Conservation (phyloP, 1,140 invertebrate species). For the Dinothrombium tinctorium region DNA sequence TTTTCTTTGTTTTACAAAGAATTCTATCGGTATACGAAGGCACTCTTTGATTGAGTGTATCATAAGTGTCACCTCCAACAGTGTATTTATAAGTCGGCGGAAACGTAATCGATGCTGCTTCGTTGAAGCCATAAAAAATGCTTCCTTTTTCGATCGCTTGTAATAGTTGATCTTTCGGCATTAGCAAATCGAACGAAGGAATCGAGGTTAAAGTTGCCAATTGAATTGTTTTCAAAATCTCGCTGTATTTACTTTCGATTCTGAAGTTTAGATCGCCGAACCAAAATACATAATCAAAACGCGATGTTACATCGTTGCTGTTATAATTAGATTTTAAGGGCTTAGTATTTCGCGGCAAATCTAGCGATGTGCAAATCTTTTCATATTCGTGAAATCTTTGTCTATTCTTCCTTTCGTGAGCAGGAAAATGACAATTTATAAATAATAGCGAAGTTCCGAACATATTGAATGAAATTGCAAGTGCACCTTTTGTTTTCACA, state of each 20-base stretch:
- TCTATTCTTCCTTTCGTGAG: slow-evolving; percentile 11
- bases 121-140: slow-evolving; percentile 24
- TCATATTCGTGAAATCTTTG: slow-evolving; percentile 53
- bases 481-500: slow-evolving; percentile 73
- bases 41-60: slow-evolving; percentile 58
- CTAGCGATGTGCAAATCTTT: slow-evolving; percentile 54
- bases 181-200: neutral
- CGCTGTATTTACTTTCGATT: slow-evolving; percentile 32
- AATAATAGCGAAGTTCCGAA: slow-evolving; percentile 85
- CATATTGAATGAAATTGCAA: slow-evolving; percentile 60
- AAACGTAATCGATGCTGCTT: slow-evolving; percentile 59
- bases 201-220: neutral
- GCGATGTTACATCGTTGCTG: slow-evolving; percentile 61
- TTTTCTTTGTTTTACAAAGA: slow-evolving; percentile 35
- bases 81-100: slow-evolving; percentile 87
- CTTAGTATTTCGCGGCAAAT: slow-evolving; percentile 48
- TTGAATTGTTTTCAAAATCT: neutral
- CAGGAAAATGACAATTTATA: slow-evolving; percentile 58
- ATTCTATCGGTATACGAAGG: slow-evolving; percentile 78
- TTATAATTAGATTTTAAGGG: slow-evolving; percentile 36
- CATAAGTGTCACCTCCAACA: slow-evolving; percentile 60
- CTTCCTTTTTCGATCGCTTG: slow-evolving; percentile 3
- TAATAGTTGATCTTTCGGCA: slow-evolving; percentile 4
- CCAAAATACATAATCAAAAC: slow-evolving; percentile 83
- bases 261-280: slow-evolving; percentile 84